Evolutionary conservation across 92 coral and sea anemone species (phyloP).

Genomic region (Bergia sp.): DNA sequence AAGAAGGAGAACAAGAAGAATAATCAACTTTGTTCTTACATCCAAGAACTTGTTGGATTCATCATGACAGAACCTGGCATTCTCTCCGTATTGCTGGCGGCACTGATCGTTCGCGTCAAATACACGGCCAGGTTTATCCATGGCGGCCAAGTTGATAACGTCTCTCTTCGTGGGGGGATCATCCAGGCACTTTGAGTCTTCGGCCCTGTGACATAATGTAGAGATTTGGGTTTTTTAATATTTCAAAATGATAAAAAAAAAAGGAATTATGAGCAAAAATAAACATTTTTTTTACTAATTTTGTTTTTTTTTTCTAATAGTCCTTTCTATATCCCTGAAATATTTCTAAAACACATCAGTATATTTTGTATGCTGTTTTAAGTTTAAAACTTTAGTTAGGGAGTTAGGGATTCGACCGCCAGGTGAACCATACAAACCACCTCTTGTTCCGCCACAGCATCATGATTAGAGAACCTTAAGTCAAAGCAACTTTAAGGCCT

Average conservation of each 20-base stretch:
- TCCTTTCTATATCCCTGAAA: no score
- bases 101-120: constrained; percentile 96
- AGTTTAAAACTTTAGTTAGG: no score
- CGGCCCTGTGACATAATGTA: constrained; percentile 57
- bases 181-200: constrained; percentile 90
- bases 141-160: constrained; percentile 68
- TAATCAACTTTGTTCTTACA: constrained; percentile 32
- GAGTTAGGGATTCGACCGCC: no score
- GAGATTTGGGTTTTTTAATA: not conserved
- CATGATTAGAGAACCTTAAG: no score
- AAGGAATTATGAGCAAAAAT: not conserved
- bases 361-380: no score
- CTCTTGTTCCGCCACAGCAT: no score
- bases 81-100: constrained; percentile 88
- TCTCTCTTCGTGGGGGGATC: constrained; percentile 87
- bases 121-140: constrained; percentile 87
- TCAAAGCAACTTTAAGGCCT: no score
- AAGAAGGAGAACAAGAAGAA: not conserved
- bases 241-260: not conserved
- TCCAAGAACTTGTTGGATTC: constrained; percentile 70
- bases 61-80: constrained; percentile 77
- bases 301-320: no score
- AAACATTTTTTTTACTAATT: not conserved
- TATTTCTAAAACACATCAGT: no score
- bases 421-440: no score